Evolutionary conservation across 2,113 vertebrate genomes (phyloP), one percentile per base, ranked within the genome.

Genomic region (Monopterus albus): DNA sequence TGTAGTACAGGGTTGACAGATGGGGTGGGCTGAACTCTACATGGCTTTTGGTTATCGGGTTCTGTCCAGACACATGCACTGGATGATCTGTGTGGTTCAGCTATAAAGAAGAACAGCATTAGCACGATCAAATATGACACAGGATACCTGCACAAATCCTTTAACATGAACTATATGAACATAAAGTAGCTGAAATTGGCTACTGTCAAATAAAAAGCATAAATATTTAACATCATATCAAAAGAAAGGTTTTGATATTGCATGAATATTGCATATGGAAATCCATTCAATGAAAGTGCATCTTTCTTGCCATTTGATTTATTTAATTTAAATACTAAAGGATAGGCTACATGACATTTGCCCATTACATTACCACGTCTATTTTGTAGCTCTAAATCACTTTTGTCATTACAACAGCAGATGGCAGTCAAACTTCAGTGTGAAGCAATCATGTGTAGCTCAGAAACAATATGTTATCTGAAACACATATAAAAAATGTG

Each of bases 381-480:
- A n/a, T n/a, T n/a, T n/a, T n/a, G 35, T 50, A 33, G 25, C 40
- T 53, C 18, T 11, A 21, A 33, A 25, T 26, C 23, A 77, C 12
- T 81, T 58, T 7, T 31, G 1, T 18, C 6, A 21, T 40, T 45
- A 21, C 47, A 83, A 47, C 72, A 78, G 65, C 55, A 83, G 82
- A 36, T 69, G 82, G 70, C 79, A 77, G 58, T 29, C 62, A 69
- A 62, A 26, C 42, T 52, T n/a, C n/a, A n/a, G n/a, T n/a, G n/a
- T n/a, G n/a, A n/a, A n/a, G n/a, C 38, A 29, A 20, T n/a, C 6
- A 0, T 7, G 7, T 29, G 9, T 3, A 15, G 4, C 2, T 11
- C 29, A 42, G 11, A 25, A 21, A 31, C 5, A 31, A n/a, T n/a
- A n/a, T n/a, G n/a, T n/a, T n/a, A n/a, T n/a, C n/a, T n/a, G n/a